Evolutionary conservation across 2,888 invertebrate species (phyloP), one percentile per base, ranked within the genome.

Genomic region (Ctenicera cuprea): DNA sequence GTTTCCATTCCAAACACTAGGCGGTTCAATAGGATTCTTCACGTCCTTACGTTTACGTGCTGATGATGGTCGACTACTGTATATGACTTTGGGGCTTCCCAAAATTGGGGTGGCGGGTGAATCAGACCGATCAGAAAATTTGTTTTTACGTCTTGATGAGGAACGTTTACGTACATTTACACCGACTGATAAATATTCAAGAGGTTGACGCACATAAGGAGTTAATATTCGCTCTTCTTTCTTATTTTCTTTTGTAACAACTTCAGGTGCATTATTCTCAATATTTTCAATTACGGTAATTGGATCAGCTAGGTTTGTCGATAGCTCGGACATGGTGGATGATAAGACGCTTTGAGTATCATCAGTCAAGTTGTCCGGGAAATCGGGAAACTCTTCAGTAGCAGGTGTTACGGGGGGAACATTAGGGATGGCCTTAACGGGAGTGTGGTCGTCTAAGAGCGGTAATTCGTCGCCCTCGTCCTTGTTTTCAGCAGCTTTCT

Each of bases 401-500:
- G 91, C 91, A 59, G 93, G 93, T 3, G 92, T 92, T 16, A 91
- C 93, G 8, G 92, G 93, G 43, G 93, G 92, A 61, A 91, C 92
- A 83, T 91, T 91, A 18, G 90, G 87, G 18, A 79, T 73, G 12
- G 22, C 52, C 61, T 81, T 80, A 3, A 87, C 85, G 0, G 87
- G 86, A 14, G 89, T 87, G 20, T 89, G 88, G 81, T 93, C 93
- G 81, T 94, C 94, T 57, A 94, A 86, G 1, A 93, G 85, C 0
- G 94, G 94, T 37, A 94, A 87, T 79, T 92, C 92, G 79, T 94
- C 94, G 22, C 93, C 94, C 76, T 94, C 94, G 74, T 94, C 94
- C 84, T 94, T 95, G 75, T 94, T 94, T 80, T 94, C 94, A 0
- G 95, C 95, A 0, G 95, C 95, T 80, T 95, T 93, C 84, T 95